Conservation (phyloP, 2,113 vertebrate species). For the Chrysemys picta region DNA sequence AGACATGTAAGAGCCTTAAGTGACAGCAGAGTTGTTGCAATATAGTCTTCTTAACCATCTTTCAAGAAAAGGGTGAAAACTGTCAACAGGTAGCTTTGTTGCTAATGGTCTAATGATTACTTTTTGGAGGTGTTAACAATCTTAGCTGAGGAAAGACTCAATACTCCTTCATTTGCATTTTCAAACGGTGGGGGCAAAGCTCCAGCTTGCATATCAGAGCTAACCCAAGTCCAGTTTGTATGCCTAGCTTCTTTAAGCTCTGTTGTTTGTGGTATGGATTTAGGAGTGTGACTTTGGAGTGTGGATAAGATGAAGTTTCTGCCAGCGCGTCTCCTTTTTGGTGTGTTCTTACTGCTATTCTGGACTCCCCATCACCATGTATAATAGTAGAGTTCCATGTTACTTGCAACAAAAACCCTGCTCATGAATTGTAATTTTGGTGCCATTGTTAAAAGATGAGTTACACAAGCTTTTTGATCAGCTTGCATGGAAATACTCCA, state of each 20-base stretch:
- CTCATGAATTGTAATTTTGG: neutral
- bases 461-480: neutral
- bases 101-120: neutral
- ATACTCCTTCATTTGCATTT: neutral
- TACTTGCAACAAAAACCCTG: accelerated
- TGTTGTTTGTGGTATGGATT: slow-evolving; percentile 39
- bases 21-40: neutral
- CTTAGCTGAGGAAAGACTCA: neutral
- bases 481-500: neutral
- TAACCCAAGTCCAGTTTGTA: neutral
- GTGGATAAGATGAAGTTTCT: neutral
- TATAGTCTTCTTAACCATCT: neutral
- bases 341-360: neutral
- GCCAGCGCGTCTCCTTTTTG: neutral
- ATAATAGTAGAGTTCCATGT: neutral
- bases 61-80: neutral
- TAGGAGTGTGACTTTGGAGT: slow-evolving; percentile 36
- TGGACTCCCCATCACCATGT: neutral
- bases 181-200: neutral
- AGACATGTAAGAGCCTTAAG: neutral
- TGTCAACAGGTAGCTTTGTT: neutral
- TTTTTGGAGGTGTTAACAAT: accelerated
- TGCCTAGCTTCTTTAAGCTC: slow-evolving; percentile 13
- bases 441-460: neutral
- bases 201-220: neutral